Evolutionary conservation across 2,888 invertebrate genomes (phyloP).

Genomic region (Aricia artaxerxes): DNA sequence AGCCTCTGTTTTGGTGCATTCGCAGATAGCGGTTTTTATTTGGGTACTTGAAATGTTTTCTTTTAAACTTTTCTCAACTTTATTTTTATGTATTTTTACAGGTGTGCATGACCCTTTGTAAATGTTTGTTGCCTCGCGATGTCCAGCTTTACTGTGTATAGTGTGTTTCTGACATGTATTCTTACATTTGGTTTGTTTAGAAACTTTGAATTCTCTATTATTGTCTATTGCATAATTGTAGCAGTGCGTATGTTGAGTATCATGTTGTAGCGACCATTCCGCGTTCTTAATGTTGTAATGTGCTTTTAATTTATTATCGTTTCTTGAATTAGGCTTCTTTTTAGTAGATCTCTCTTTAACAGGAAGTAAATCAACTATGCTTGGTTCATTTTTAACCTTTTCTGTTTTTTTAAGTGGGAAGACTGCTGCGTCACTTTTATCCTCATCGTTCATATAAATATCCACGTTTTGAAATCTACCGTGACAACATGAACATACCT

Average conservation of each 20-base stretch:
- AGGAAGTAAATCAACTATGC: slow-evolving; percentile 63
- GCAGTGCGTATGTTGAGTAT: slow-evolving; percentile 42
- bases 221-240: slow-evolving; percentile 42
- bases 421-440: slow-evolving; percentile 36
- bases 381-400: slow-evolving; percentile 58
- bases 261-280: slow-evolving; percentile 49
- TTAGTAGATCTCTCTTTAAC: slow-evolving; percentile 59
- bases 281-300: slow-evolving; percentile 28
- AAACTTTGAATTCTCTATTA: slow-evolving; percentile 33
- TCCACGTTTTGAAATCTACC: slow-evolving; percentile 61
- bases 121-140: slow-evolving; percentile 38
- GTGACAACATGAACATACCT: slow-evolving; percentile 61
- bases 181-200: slow-evolving; percentile 22
- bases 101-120: slow-evolving; percentile 47
- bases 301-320: slow-evolving; percentile 45
- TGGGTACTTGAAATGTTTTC: slow-evolving; percentile 41
- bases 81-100: background rate
- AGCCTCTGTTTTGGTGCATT: slow-evolving; percentile 53
- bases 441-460: slow-evolving; percentile 43
- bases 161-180: background rate
- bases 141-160: background rate
- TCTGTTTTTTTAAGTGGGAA: slow-evolving; percentile 42
- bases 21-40: slow-evolving; percentile 44
- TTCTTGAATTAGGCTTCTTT: slow-evolving; percentile 43
- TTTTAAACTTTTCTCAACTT: slow-evolving; percentile 39